Base-by-base conservation (phyloP, 2,888 invertebrate genomes). In the Neoaliturus tenellus region DNA sequence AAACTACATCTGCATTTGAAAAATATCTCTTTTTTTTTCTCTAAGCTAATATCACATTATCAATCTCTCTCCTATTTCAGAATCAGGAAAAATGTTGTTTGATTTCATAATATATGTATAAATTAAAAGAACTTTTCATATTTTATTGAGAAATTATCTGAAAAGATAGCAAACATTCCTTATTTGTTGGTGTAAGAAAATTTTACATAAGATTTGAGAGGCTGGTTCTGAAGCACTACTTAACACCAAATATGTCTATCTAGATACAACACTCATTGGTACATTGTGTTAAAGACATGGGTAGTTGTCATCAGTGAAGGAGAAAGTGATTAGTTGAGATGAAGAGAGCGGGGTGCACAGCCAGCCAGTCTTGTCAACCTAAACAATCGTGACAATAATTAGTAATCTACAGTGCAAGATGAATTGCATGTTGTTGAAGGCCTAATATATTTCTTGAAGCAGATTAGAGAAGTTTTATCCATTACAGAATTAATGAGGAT, bases 331-430 rank as follows among this genome's bases (percentile, higher is more conserved):
- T 39, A 69, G 0, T 69, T 35, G 4, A 12, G 14, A 12, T 69
- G n/a, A 17, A 31, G 31, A 67, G 67, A 33, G 67, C 67, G 8
- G n/a, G 67, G 33, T n/a, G 39, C 69, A 69, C 69, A 69, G 69
- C 69, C 69, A 39, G 69, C 69, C 35, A 69, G 69, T 69, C 69
- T 69, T 69, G 69, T 39, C 35, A 39, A 28, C 69, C 69, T 69
- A 39, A 4, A 62, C 28, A 20, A 51, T 28, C 2, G 31, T 8
- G 17, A 51, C 17, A 51, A 51, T 51, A 51, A 4, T 4, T 51
- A 51, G n/a, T 17, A 17, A n/a, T 12, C n/a, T n/a, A n/a, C n/a
- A n/a, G n/a, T n/a, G n/a, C n/a, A n/a, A n/a, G n/a, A n/a, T n/a
- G n/a, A n/a, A n/a, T n/a, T n/a, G n/a, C n/a, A n/a, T n/a, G n/a